Conservation (phyloP, 1,140 invertebrate species). For the Helicoverpa zea region DNA sequence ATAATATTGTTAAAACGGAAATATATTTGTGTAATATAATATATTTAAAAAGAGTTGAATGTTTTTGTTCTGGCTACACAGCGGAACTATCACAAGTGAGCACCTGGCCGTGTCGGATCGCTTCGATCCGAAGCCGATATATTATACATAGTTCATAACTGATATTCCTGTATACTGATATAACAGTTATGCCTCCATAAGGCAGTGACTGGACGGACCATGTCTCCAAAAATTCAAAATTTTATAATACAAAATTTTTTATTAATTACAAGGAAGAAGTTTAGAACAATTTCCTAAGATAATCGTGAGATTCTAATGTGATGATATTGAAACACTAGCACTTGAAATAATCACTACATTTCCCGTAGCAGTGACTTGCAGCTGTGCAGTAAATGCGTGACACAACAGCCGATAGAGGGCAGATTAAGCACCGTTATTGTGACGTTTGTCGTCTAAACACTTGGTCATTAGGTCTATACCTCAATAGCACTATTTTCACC, state of each 20-base stretch:
- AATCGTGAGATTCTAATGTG: constrained; percentile 37
- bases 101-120: constrained; percentile 11
- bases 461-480: not conserved
- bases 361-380: too few species aligned
- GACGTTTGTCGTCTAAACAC: not conserved
- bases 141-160: constrained; percentile 2
- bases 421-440: constrained; percentile 3
- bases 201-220: constrained; percentile 73
- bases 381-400: constrained; percentile 23
- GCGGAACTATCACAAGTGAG: constrained; percentile 48
- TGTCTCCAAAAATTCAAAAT: constrained; percentile 21
- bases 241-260: not conserved
- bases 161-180: not conserved
- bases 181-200: constrained; percentile 32
- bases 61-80: constrained; percentile 21
- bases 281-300: constrained; percentile 13
- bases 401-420: not conserved
- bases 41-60: constrained; percentile 22
- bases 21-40: not conserved
- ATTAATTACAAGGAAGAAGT: constrained; percentile 4
- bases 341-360: not conserved
- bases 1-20: not conserved
- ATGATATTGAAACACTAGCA: constrained; percentile 11
- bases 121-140: not conserved
- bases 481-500: not conserved